Conservation (phyloP, 2,113 vertebrate species). For the Eulemur macaco region DNA sequence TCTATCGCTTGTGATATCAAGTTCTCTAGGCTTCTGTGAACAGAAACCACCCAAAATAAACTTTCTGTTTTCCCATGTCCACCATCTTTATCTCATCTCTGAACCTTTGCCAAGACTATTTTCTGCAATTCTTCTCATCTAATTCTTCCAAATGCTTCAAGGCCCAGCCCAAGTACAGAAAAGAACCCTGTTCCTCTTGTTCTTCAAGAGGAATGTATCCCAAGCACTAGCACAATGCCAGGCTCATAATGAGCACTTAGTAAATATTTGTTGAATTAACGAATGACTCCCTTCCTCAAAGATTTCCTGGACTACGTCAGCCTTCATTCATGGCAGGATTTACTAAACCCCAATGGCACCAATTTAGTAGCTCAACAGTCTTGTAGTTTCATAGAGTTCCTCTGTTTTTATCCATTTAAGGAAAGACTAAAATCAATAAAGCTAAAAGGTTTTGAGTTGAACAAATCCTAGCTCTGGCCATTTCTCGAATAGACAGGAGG, state of each 20-base stretch:
- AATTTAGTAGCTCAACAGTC: background rate
- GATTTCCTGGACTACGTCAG: background rate
- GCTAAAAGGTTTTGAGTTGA: background rate
- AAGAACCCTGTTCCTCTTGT: background rate
- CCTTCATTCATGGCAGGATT: background rate
- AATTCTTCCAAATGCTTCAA: constrained; percentile 6
- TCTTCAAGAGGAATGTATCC: background rate
- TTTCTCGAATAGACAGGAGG: background rate
- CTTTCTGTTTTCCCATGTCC: background rate
- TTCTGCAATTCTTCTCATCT: background rate
- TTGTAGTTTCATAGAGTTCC: background rate
- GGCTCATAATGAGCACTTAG: background rate
- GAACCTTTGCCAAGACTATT: background rate
- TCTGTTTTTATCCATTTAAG: background rate
- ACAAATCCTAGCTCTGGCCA: background rate
- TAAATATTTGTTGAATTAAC: background rate
- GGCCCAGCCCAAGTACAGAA: background rate
- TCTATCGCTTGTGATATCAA: background rate
- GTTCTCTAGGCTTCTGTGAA: background rate
- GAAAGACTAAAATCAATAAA: background rate
- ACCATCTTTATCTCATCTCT: background rate
- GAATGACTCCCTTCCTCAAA: background rate
- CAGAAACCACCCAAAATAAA: background rate
- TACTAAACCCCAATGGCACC: background rate
- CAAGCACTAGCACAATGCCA: background rate